Conservation (phyloP, 2,113 vertebrate species). For the Philantomba maxwellii region DNA sequence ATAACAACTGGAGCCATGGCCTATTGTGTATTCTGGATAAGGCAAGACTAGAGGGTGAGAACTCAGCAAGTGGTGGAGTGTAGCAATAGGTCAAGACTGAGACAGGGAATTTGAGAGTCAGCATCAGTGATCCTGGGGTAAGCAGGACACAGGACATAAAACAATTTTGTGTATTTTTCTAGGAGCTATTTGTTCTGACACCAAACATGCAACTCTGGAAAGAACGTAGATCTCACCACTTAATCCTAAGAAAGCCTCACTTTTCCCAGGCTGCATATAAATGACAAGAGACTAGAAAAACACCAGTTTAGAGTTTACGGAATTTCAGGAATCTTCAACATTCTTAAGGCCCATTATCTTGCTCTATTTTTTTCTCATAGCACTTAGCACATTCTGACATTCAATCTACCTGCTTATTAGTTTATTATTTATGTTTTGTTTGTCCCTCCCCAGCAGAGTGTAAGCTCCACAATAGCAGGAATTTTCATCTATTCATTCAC, state of each 20-base stretch:
- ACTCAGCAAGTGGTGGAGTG: not conserved
- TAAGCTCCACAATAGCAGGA: not conserved
- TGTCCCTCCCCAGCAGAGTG: not conserved
- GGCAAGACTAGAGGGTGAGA: not conserved
- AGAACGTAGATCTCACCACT: not conserved
- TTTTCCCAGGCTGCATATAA: not conserved
- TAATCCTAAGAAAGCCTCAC: not conserved
- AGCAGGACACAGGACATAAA: not conserved
- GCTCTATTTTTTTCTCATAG: not conserved
- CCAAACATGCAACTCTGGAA: not conserved
- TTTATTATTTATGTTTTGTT: not conserved
- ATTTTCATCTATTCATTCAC: not conserved
- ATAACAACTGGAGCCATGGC: not conserved
- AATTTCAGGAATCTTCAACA: not conserved
- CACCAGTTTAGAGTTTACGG: not conserved
- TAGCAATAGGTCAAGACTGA: not conserved
- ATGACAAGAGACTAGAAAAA: not conserved
- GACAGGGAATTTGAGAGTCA: not conserved
- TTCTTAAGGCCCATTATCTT: not conserved
- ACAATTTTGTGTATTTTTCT: not conserved
- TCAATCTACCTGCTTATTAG: not conserved
- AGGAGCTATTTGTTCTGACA: not conserved
- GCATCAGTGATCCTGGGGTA: not conserved
- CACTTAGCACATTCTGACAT: not conserved
- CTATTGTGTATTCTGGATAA: not conserved